Evolutionary conservation across 2,888 invertebrate genomes (phyloP), one percentile per base, ranked within the genome.

Genomic region (Melinopterus prodromus): DNA sequence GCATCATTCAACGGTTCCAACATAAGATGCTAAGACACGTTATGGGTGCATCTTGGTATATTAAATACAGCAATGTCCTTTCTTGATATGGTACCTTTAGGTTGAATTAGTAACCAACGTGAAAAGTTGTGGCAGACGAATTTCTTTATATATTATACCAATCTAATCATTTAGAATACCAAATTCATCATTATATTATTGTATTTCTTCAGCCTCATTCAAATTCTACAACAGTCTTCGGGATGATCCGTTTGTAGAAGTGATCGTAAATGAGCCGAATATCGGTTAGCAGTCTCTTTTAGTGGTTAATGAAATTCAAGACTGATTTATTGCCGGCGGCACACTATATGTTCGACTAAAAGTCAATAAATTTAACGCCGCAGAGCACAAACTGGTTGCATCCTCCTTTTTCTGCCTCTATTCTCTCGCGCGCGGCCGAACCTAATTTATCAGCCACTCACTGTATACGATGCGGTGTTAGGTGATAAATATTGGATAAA

Each of bases 401-500:
- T 53, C 53, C 53, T 53, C 53, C 2, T 53, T 53, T 53, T 53
- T 53, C 53, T 53, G 53, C 12, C 12, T 53, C 37, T 74, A 36
- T 72, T 74, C 37, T 74, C 74, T 36, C 36, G 36, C 26, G 74
- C 37, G 35, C 74, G 74, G 36, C 26, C 37, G 26, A 26, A 26
- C 26, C 26, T 36, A 74, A 74, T 74, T 74, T 74, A 74, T 74
- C 74, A 74, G 74, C 35, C 36, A 36, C 74, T 53, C 53, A 53
- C 53, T 53, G 53, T 53, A 53, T 12, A 12, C 35, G 35, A 35
- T 74, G 37, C 74, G 74, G 74, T 37, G 35, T 74, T 74, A 74
- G 74, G 74, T 74, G 74, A 74, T 74, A 74, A 74, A 74, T 74
- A 74, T 74, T 36, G n/a, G 74, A 74, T 74, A 74, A 74, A 74